Evolutionary conservation across 2,888 invertebrate genomes (phyloP).

Genomic region (Apeira syringaria): DNA sequence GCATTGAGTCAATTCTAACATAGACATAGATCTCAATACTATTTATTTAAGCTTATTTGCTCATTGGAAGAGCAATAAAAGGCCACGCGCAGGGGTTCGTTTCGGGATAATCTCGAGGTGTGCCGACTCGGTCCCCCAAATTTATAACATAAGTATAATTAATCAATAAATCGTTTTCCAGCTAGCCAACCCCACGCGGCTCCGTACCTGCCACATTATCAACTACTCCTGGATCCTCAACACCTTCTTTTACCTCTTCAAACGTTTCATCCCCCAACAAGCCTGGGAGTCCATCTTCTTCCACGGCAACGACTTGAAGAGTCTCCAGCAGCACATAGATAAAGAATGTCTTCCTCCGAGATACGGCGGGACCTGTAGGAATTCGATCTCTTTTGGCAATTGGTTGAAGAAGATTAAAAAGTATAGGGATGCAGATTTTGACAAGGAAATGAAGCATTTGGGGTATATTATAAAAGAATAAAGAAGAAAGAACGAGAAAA

Average conservation of each 20-base stretch:
- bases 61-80: too few relatives aligned
- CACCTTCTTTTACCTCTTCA: conserved; percentile 89
- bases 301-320: conserved; percentile 66
- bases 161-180: too few relatives aligned
- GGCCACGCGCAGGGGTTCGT: too few relatives aligned
- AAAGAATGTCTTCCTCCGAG: conserved; percentile 54
- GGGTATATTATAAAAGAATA: conserved; percentile 84
- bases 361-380: conserved; percentile 81
- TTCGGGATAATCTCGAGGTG: too few relatives aligned
- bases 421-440: conserved; percentile 74
- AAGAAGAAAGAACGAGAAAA: too few relatives aligned
- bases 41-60: too few relatives aligned
- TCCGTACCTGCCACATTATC: conserved; percentile 88
- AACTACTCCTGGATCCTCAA: conserved; percentile 92
- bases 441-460: conserved; percentile 85
- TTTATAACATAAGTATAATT: too few relatives aligned
- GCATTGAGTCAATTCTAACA: too few relatives aligned
- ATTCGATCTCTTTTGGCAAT: conserved; percentile 78
- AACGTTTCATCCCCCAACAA: conserved; percentile 86
- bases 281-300: conserved; percentile 81
- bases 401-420: conserved; percentile 82
- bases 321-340: conserved; percentile 61
- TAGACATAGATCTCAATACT: too few relatives aligned
- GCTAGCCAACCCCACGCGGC: conserved; percentile 87
- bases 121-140: too few relatives aligned